phyloP scores from a whole-genome alignment of 2,797 vertebrate species.

The Melanotaenia parkinsoni region DNA sequence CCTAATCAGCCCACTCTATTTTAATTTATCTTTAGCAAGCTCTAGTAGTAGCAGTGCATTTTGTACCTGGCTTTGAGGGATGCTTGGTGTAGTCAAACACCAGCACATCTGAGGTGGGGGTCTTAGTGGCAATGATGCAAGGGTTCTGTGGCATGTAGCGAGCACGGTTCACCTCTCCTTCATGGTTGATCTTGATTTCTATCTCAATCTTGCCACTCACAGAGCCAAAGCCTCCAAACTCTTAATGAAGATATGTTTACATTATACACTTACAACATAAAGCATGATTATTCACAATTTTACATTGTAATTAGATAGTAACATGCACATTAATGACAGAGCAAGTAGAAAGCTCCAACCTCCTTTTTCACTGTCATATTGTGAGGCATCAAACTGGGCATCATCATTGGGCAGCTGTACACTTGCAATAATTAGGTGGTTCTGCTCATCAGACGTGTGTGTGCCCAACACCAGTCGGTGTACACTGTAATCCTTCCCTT shows the following conservation, averaged over 20 bases:
- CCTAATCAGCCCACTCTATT: background rate
- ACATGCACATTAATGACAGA: background rate
- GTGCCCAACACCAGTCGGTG: constrained; percentile 93
- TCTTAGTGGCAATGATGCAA: constrained; percentile 96
- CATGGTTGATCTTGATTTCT: constrained; percentile 97
- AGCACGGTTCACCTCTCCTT: constrained; percentile 95
- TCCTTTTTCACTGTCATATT: constrained; percentile 94
- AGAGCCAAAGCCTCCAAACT: constrained; percentile 96
- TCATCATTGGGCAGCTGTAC: constrained; percentile 95
- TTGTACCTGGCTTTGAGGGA: constrained; percentile 93
- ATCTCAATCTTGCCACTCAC: constrained; percentile 97
- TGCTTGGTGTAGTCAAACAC: constrained; percentile 98
- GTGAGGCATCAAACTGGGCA: constrained; percentile 90
- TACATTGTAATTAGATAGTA: background rate
- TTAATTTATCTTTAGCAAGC: background rate
- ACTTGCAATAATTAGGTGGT: constrained; percentile 93
- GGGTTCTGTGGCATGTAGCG: constrained; percentile 98
- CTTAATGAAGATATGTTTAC: constrained; percentile 64
- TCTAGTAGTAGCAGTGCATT: background rate
- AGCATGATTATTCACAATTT: background rate
- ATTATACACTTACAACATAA: background rate
- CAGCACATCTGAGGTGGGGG: constrained; percentile 94
- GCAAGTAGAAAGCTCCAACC: constrained; percentile 74
- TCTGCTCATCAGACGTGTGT: constrained; percentile 94
- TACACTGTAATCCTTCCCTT: constrained; percentile 92